These are phyloP conservation scores for Limosa lapponica DNA, from an alignment of 2,797 vertebrate genomes.

Conservation along the genomic window DNA sequence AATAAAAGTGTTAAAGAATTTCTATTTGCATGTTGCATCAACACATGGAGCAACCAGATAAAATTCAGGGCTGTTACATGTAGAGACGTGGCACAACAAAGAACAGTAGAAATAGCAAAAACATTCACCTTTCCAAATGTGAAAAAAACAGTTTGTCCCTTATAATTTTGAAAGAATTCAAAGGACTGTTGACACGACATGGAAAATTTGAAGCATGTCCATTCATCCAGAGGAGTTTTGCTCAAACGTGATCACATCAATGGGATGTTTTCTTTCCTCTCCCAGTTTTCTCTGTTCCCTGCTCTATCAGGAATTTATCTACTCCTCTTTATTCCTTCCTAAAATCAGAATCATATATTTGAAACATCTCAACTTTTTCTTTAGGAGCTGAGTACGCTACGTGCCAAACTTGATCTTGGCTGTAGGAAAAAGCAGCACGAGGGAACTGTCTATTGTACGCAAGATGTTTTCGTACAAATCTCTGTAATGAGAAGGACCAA, in stretches of 20 bases:
- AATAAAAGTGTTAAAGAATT: not conserved
- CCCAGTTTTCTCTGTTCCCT: not conserved
- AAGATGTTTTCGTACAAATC: not conserved
- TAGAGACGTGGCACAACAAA: not conserved
- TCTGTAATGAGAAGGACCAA: not conserved
- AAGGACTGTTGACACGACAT: not conserved
- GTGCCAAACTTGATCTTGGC: not conserved
- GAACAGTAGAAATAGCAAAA: not conserved
- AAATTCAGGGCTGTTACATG: not conserved
- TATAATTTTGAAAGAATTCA: constrained; percentile 29
- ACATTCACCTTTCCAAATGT: not conserved
- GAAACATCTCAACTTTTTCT: not conserved
- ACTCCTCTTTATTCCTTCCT: not conserved
- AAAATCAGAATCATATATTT: not conserved
- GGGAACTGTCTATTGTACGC: not conserved
- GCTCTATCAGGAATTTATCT: not conserved
- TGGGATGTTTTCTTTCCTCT: not conserved
- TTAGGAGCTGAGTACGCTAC: not conserved
- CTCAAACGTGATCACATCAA: constrained; percentile 12
- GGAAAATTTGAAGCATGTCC: constrained; percentile 19
- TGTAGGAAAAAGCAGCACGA: not conserved
- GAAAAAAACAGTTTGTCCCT: not conserved
- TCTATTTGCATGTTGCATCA: not conserved
- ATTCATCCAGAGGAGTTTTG: not conserved
- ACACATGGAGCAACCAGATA: not conserved